Conservation (phyloP, 2,888 invertebrate species). For the Zonitis immaculata region DNA sequence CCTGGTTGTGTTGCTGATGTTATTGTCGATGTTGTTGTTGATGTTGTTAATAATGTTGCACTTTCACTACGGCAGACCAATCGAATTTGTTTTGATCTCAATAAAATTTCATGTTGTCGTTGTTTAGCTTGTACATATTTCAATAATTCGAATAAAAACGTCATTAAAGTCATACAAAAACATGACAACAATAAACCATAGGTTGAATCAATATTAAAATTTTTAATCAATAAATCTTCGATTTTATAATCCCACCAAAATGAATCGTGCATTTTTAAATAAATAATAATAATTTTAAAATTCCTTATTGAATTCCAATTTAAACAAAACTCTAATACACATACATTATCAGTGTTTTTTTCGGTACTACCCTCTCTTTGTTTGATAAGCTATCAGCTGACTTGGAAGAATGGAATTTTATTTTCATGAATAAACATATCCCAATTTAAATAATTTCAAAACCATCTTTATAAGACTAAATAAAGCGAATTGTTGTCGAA, state of each 20-base stretch:
- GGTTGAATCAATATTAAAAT: slow-evolving; percentile 53
- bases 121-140: slow-evolving; percentile 50
- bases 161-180: slow-evolving; percentile 55
- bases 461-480: too few species aligned
- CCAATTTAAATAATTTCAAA: too few species aligned
- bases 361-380: too few species aligned
- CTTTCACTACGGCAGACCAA: slow-evolving; percentile 44
- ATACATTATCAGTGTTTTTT: too few species aligned
- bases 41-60: slow-evolving; percentile 46
- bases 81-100: slow-evolving; percentile 41
- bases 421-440: too few species aligned
- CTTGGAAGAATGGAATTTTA: too few species aligned
- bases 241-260: slow-evolving; percentile 65
- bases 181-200: slow-evolving; percentile 58
- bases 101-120: slow-evolving; percentile 43
- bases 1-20: too few species aligned
- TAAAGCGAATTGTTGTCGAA: too few species aligned
- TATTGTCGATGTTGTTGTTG: too few species aligned
- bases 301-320: too few species aligned
- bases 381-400: too few species aligned
- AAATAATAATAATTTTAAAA: neutral
- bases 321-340: too few species aligned
- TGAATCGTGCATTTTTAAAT: slow-evolving; percentile 58
- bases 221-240: slow-evolving; percentile 61
- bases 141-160: slow-evolving; percentile 59